Evolutionary conservation across 2,888 invertebrate species (phyloP).

Genomic region (Dolichomitus sp.): DNA sequence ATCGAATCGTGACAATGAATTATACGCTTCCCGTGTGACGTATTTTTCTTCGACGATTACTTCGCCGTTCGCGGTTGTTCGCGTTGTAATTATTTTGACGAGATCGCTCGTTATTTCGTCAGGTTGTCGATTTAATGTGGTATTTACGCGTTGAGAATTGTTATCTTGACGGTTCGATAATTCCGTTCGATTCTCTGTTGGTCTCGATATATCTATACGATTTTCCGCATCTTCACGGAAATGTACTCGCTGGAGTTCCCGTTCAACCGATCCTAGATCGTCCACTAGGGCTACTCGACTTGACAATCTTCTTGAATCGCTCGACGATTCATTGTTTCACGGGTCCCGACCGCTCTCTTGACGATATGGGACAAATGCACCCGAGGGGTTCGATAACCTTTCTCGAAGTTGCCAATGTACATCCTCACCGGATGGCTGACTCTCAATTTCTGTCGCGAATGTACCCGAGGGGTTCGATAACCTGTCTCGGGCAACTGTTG

Average conservation of each 20-base stretch:
- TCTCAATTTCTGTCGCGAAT: too few relatives aligned
- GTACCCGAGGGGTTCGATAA: constrained; percentile 18
- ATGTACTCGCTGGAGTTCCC: background rate
- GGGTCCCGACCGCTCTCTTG: background rate
- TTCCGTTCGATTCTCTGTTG: background rate
- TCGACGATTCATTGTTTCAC: background rate
- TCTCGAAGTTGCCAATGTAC: too few relatives aligned
- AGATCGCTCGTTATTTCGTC: background rate
- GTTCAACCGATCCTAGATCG: background rate
- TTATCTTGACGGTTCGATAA: background rate
- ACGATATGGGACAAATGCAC: constrained; percentile 2
- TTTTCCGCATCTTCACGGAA: background rate
- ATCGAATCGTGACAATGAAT: background rate
- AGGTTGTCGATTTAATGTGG: background rate
- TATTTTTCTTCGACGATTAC: background rate
- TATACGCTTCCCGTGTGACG: background rate
- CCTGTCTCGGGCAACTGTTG: background rate
- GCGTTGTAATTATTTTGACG: background rate
- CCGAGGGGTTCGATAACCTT: constrained; percentile 18
- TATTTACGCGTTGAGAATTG: background rate
- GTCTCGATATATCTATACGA: background rate
- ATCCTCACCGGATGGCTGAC: too few relatives aligned
- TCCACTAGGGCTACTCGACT: background rate
- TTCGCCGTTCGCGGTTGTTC: background rate
- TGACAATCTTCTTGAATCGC: background rate